Evolutionary conservation across 2,113 vertebrate genomes (phyloP), one percentile per base, ranked within the genome.

Genomic region (Stercorarius parasiticus): DNA sequence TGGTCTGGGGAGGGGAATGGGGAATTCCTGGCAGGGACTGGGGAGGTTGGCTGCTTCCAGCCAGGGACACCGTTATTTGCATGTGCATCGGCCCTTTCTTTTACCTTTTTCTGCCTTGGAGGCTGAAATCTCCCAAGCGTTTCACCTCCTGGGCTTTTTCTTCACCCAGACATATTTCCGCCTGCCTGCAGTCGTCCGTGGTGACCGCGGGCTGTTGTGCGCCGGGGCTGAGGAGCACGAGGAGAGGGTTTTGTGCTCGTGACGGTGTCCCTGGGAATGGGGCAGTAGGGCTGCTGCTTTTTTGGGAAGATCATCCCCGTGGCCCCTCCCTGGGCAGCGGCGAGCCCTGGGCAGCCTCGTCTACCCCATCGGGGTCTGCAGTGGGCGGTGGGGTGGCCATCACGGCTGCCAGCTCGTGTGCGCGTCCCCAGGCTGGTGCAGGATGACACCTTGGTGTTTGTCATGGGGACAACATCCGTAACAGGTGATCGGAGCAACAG

Each of bases 391-490:
- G 50, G 36, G 34, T 1, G 7, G 42, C n/a, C 81, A 27, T 49
- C 36, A 2, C 0, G 5, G 27, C 56, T 36, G 15, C 49, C 62
- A 16, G 45, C 47, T 36, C 13, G 0, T 25, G 66, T 30, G 49
- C n/a, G 4, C 2, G 5, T 40, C 42, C 42, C 40, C 26, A 10
- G 32, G 43, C 59, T 42, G 66, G 66, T 18, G 67, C n/a, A 23
- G 52, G 59, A 15, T 73, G 77, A 15, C 50, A 27, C 25, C 25
- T 7, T 36, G 30, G 30, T 1, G 2, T 30, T 43, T 21, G 12
- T 43, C 69, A n/a, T 23, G 3, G 2, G 25, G 74, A 40, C 1
- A 3, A 16, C 0, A 3, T 52, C 43, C 2, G 0, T 22, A 10
- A 17, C 9, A 2, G 62, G 62, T 50, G 10, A 4, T 2, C 29